Conservation (phyloP, 1,140 invertebrate species). For the Anthonomus grandis region DNA sequence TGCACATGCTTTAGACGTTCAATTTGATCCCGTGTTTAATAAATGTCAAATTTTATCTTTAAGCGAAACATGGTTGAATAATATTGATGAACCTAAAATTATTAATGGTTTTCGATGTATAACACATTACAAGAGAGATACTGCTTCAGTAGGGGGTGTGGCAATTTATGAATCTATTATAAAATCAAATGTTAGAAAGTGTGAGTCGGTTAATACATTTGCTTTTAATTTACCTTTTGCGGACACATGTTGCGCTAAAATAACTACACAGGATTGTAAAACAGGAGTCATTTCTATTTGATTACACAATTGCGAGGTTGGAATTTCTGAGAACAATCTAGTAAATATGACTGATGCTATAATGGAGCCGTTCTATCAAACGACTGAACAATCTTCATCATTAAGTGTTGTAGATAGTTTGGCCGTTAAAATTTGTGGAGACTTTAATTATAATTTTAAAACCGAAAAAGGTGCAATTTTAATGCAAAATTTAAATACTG, state of each 20-base stretch:
- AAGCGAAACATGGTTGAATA: not conserved
- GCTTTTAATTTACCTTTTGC: not conserved
- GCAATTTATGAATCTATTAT: not conserved
- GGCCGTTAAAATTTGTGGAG: not conserved
- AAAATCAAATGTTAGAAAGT: conserved; percentile 1
- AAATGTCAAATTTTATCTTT: not conserved
- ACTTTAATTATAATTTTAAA: conserved; percentile 4
- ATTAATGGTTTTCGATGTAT: not conserved
- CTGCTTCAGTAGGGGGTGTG: not conserved
- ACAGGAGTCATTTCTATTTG: not conserved
- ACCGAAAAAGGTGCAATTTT: not conserved
- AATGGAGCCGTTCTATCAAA: not conserved
- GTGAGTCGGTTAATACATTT: not conserved
- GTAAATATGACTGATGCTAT: not conserved
- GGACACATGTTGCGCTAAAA: not conserved
- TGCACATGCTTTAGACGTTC: not conserved
- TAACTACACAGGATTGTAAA: not conserved
- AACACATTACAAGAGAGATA: not conserved
- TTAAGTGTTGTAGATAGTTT: not conserved
- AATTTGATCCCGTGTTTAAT: not conserved
- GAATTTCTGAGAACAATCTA: not conserved
- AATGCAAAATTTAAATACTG: not conserved
- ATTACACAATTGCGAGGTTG: not conserved
- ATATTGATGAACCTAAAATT: conserved; percentile 1
- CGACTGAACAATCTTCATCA: not conserved